Conservation (phyloP, 2,888 invertebrate species). For the Cepaea hortensis region DNA sequence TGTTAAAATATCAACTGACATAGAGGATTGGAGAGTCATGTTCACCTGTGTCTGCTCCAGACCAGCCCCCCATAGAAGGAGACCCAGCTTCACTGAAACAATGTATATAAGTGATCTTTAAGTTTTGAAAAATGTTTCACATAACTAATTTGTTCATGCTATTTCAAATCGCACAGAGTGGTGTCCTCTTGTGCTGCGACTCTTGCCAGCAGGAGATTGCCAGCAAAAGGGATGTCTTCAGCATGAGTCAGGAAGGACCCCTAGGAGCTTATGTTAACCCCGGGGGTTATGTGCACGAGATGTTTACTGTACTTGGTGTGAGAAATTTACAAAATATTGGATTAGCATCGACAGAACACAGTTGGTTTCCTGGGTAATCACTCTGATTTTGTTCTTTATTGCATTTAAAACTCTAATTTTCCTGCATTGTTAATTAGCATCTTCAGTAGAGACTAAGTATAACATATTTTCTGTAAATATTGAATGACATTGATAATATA, state of each 20-base stretch:
- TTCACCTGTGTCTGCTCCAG: no score
- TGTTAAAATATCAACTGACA: no score
- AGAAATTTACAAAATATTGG: slow-evolving; percentile 76
- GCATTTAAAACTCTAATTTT: no score
- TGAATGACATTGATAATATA: no score
- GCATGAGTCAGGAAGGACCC: slow-evolving; percentile 88
- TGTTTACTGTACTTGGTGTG: slow-evolving; percentile 81
- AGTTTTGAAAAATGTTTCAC: no score
- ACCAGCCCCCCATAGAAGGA: no score
- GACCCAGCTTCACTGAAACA: no score
- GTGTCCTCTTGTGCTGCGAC: slow-evolving; percentile 78
- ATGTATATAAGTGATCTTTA: no score
- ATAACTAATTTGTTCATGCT: neutral
- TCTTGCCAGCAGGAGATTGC: slow-evolving; percentile 70
- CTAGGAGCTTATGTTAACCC: slow-evolving; percentile 88
- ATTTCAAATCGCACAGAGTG: slow-evolving; percentile 65
- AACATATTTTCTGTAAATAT: no score
- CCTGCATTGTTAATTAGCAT: no score
- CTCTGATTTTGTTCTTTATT: neutral
- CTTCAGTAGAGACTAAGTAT: no score
- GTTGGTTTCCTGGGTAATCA: slow-evolving; percentile 89
- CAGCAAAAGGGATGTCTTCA: slow-evolving; percentile 83
- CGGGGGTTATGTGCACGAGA: slow-evolving; percentile 87
- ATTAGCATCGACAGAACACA: slow-evolving; percentile 83
- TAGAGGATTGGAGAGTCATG: no score